Evolutionary conservation across 2,113 vertebrate species (phyloP).

Genomic region (Calonectris borealis): DNA sequence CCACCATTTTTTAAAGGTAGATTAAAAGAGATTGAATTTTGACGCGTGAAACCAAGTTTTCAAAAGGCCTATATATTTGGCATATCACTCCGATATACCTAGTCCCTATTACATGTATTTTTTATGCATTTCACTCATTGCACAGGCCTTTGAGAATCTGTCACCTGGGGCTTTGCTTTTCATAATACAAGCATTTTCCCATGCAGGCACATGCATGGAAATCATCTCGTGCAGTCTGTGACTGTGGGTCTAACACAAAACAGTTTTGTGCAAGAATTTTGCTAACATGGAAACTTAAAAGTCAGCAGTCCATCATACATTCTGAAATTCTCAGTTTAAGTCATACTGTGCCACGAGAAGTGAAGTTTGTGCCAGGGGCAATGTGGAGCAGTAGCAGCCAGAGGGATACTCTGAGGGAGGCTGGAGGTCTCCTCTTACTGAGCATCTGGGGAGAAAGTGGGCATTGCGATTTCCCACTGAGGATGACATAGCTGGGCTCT

Average conservation of each 20-base stretch:
- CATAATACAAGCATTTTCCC: not conserved
- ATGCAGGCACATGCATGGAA: not conserved
- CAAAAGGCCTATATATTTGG: not conserved
- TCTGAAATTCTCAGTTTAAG: not conserved
- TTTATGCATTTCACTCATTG: not conserved
- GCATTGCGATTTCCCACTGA: fast-evolving
- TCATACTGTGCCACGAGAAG: not conserved
- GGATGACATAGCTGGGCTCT: not conserved
- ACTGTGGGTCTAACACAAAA: not conserved
- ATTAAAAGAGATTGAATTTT: conserved; percentile 28
- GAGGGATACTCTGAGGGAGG: not conserved
- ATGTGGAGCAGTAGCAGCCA: not conserved
- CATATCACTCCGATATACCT: not conserved
- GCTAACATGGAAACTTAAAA: not conserved
- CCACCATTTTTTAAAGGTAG: not conserved
- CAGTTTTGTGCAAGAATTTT: not conserved
- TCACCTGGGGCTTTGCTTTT: conserved; percentile 14
- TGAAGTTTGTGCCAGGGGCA: not conserved
- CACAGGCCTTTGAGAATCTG: not conserved
- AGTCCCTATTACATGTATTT: not conserved
- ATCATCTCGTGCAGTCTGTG: not conserved
- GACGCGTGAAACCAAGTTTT: not conserved
- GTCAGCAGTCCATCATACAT: not conserved
- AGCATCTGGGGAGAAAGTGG: fast-evolving
- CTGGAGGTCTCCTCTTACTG: not conserved